Evolutionary conservation across 2,888 invertebrate genomes (phyloP), one percentile per base, ranked within the genome.

Genomic region (Hecatera dysodea): DNA sequence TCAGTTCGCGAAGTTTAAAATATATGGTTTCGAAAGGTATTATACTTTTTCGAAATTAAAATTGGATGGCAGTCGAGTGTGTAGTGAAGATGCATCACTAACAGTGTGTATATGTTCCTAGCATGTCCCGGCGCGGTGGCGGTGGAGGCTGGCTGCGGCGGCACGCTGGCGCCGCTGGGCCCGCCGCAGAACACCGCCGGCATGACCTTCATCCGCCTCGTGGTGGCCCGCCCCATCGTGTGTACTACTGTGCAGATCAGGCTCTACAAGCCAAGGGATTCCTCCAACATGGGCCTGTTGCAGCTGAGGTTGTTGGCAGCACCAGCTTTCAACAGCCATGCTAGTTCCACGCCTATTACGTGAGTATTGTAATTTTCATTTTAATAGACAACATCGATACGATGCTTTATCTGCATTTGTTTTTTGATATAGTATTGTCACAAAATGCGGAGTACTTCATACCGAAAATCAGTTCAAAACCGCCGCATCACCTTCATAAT

Each of bases 71-170:
- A 48, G 24, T 33, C 0, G 0, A 33, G 9, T n/a, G n/a, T n/a
- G 17, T 8, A 19, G 19, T 44, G 61, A 57, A 12, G n/a, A n/a
- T 61, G 75, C 44, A 66, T 73, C 62, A 42, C 67, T 76, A 74
- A 76, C 42, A 60, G 57, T 24, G 63, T n/a, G 24, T 44, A 4
- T 61, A n/a, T 80, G 50, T 61, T 27, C 57, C 27, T 92, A 97
- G 98, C 99, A 1, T 98, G 98, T 86, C 99, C 99, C 0, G 98
- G 98, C 60, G 98, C 98, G 6, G 98, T 99, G 29, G 98, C 98
- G 17, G 95, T 99, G 72, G 99, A 99, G 92, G 97, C 98, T 0
- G 97, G 98, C 0, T 98, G 98, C 92, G 97, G 98, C 70, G 98
- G 97, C 59, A 97, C 97, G 8, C 96, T 98, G 36, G 97, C 98